Evolutionary conservation across 64 coral and sea anemone genomes (phyloP).

Genomic region (Montipora foliosa): DNA sequence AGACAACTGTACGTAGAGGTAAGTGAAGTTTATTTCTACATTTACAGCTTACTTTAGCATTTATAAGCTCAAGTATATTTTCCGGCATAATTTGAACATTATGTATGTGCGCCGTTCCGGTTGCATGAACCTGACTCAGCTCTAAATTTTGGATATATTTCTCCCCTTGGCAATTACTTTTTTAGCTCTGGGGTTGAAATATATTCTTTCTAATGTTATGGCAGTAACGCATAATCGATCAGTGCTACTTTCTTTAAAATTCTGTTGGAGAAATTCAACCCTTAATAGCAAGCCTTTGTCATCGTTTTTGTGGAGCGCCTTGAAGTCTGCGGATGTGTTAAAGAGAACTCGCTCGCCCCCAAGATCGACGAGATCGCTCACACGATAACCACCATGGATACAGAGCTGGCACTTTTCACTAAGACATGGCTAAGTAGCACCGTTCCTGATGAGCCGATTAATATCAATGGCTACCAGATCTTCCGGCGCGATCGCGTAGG

Average conservation of each 20-base stretch:
- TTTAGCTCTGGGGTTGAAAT: neutral
- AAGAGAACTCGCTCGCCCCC: neutral
- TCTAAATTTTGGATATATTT: neutral
- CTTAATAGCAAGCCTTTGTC: neutral
- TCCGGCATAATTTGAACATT: too few species aligned
- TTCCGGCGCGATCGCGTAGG: neutral
- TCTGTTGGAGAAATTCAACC: neutral
- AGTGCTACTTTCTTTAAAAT: conserved; percentile 1
- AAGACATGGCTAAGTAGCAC: conserved; percentile 14
- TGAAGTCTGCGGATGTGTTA: conserved; percentile 6
- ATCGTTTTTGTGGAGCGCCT: neutral
- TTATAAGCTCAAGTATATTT: too few species aligned
- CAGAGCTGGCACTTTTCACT: conserved; percentile 5
- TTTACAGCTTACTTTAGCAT: too few species aligned
- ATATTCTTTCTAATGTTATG: conserved; percentile 5
- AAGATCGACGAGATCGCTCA: too few species aligned
- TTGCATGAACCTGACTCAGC: conserved; percentile 1
- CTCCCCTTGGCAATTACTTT: neutral
- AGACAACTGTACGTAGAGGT: too few species aligned
- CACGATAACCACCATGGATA: too few species aligned
- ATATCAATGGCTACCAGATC: conserved; percentile 19
- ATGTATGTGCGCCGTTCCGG: conserved; percentile 10
- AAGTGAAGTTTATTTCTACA: too few species aligned
- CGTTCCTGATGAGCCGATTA: conserved; percentile 1
- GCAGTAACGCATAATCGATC: neutral